Conservation (phyloP, 2,888 invertebrate genomes). For the Leucozona laternaria region DNA sequence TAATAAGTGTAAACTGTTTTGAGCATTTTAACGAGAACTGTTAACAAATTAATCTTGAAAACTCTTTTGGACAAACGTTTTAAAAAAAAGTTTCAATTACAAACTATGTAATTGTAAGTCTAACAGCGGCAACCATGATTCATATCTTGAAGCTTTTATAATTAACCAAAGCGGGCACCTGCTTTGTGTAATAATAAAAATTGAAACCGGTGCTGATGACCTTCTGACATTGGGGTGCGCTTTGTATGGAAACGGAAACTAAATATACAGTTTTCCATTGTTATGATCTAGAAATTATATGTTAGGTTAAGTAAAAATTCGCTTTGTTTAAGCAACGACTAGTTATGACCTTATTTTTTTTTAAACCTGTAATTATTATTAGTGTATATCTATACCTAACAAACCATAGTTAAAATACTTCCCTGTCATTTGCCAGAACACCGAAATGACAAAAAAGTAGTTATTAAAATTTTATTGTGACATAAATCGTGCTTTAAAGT, state of each 20-base stretch:
- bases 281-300: constrained; percentile 28
- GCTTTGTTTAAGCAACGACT: constrained; percentile 15
- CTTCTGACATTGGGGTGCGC: constrained; percentile 41
- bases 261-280: background rate
- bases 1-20: no score
- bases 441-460: background rate
- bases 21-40: no score
- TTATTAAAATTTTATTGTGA: constrained; percentile 12
- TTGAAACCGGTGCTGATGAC: constrained; percentile 22
- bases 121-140: background rate
- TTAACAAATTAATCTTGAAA: no score
- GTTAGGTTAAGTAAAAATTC: background rate
- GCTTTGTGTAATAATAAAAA: background rate
- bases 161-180: background rate
- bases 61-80: no score
- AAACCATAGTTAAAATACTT: background rate
- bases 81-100: no score
- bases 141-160: background rate
- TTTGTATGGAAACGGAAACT: constrained; percentile 51
- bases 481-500: constrained; percentile 17
- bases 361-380: constrained; percentile 2
- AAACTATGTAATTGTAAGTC: no score
- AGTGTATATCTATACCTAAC: background rate
- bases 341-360: background rate
- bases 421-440: constrained; percentile 20